Conservation (phyloP, 1,140 invertebrate genomes). For the Zaprionus tsacasi region DNA sequence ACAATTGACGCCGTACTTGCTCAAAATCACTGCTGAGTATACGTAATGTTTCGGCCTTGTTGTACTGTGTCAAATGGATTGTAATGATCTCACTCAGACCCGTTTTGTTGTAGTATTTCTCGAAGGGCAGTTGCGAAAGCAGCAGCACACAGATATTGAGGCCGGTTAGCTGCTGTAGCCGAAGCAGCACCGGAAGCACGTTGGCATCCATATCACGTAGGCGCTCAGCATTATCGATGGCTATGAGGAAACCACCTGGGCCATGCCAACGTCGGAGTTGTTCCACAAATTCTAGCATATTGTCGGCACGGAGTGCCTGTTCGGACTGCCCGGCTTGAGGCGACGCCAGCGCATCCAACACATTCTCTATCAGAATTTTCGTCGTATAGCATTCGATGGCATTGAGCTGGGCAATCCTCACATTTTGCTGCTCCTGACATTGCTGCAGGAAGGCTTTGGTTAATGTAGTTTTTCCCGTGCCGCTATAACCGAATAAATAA, state of each 20-base stretch:
- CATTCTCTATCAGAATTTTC: slow-evolving; percentile 91
- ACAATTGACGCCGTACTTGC: slow-evolving; percentile 34
- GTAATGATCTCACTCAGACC: slow-evolving; percentile 90
- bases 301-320: slow-evolving; percentile 87
- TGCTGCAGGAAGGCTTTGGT: slow-evolving; percentile 86
- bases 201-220: slow-evolving; percentile 89
- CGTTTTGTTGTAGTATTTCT: slow-evolving; percentile 90
- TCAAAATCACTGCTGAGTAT: slow-evolving; percentile 87
- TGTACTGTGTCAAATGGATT: slow-evolving; percentile 93
- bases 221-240: slow-evolving; percentile 92
- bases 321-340: neutral
- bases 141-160: slow-evolving; percentile 91
- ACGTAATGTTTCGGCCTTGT: slow-evolving; percentile 89
- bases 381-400: slow-evolving; percentile 92
- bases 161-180: slow-evolving; percentile 89
- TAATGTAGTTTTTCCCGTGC: slow-evolving; percentile 92
- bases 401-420: slow-evolving; percentile 89
- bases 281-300: slow-evolving; percentile 89
- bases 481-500: slow-evolving; percentile 91
- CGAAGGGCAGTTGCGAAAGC: slow-evolving; percentile 90
- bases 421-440: slow-evolving; percentile 84
- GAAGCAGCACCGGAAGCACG: slow-evolving; percentile 89
- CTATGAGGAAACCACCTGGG: slow-evolving; percentile 84
- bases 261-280: slow-evolving; percentile 82
- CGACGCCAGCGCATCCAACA: slow-evolving; percentile 86